Percentiles rank a stretch among this genome's conserved stretches.
These are phyloP conservation scores for Tragelaphus strepsiceros DNA, from an alignment of 2,113 vertebrate species.

Conservation along the genomic window DNA sequence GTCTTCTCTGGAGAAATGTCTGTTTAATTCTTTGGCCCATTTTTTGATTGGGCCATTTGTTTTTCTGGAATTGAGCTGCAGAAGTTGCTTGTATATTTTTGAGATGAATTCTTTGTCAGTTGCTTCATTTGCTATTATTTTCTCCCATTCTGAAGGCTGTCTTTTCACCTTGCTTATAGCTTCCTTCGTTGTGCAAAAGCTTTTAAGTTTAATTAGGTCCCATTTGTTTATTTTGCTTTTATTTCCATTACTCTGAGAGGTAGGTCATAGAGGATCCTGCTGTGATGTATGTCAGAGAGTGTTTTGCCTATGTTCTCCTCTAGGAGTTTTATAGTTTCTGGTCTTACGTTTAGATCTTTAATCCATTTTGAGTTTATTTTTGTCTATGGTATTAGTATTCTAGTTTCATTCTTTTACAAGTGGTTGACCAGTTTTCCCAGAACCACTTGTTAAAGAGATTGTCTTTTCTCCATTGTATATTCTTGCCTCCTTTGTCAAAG, in stretches of 20 bases:
- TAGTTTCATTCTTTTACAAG: background rate
- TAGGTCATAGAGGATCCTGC: background rate
- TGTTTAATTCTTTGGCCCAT: background rate
- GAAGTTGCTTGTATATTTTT: background rate
- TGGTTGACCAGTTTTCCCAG: background rate
- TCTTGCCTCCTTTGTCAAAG: background rate
- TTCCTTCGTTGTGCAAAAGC: background rate
- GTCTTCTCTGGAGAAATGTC: background rate
- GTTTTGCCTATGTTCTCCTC: background rate
- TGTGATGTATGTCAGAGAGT: background rate
- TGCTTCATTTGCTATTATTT: background rate
- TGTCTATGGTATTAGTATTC: background rate
- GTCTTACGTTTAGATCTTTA: background rate
- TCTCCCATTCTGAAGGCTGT: background rate
- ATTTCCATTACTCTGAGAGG: background rate
- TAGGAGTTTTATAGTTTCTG: background rate
- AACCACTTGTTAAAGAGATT: background rate
- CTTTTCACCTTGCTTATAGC: background rate
- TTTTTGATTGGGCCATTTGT: background rate
- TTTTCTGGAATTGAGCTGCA: background rate
- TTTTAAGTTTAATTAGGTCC: background rate
- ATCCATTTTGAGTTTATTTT: background rate
- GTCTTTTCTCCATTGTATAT: background rate
- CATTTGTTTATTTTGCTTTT: background rate
- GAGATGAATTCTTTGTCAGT: background rate